phyloP scores from a whole-genome alignment of 2,797 vertebrate genomes.

The Fratercula arctica region DNA sequence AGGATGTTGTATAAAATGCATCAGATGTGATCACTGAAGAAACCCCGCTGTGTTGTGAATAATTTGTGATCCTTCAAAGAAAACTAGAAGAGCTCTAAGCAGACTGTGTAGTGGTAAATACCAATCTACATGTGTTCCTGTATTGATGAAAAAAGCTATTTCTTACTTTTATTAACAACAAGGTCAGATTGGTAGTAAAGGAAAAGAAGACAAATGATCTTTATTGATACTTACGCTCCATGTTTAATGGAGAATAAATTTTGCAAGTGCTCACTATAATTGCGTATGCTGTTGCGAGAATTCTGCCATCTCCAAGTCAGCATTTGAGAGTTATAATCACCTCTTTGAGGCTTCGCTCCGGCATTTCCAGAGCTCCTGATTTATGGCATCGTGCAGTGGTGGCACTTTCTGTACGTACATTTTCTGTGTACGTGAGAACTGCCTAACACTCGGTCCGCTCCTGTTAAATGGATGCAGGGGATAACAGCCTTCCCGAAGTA shows the following conservation, averaged over 20 bases:
- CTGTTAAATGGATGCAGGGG: neutral
- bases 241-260: slow-evolving; percentile 49
- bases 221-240: slow-evolving; percentile 23
- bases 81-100: neutral
- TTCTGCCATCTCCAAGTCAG: neutral
- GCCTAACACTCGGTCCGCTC: neutral
- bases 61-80: slow-evolving; percentile 55
- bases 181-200: slow-evolving; percentile 21
- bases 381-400: neutral
- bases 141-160: slow-evolving; percentile 22
- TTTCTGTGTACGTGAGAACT: neutral
- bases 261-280: neutral
- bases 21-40: slow-evolving; percentile 50
- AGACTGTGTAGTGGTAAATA: neutral
- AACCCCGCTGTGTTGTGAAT: slow-evolving; percentile 4
- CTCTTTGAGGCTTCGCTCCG: neutral
- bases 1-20: slow-evolving; percentile 41
- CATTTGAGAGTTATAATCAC: neutral
- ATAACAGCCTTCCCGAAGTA: neutral
- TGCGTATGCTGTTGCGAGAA: neutral
- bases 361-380: slow-evolving; percentile 19
- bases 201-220: slow-evolving; percentile 22
- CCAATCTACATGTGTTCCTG: slow-evolving; percentile 31
- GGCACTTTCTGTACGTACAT: neutral
- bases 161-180: slow-evolving; percentile 29